phyloP scores from a whole-genome alignment of 1,140 invertebrate species.

The Drosophila ananassae region DNA sequence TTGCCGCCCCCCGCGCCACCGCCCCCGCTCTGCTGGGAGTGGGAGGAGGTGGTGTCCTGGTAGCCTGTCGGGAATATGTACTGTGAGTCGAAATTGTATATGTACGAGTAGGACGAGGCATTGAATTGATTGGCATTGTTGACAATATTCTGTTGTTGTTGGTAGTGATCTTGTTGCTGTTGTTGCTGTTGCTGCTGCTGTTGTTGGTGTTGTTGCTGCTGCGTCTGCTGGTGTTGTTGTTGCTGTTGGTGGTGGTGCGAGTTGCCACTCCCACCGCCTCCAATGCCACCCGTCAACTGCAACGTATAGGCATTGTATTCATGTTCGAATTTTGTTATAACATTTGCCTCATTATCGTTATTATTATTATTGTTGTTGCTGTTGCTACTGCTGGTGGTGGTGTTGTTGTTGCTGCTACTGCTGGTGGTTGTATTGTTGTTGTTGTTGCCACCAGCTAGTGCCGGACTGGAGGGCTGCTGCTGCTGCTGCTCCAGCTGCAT shows the following conservation, averaged over 20 bases:
- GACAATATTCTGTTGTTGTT: conserved; percentile 62
- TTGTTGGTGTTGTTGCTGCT: conserved; percentile 65
- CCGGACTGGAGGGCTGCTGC: conserved; percentile 87
- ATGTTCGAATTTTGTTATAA: conserved; percentile 62
- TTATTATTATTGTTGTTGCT: conserved; percentile 55
- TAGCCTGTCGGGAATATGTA: conserved; percentile 84
- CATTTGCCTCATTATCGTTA: conserved; percentile 64
- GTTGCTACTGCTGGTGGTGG: conserved; percentile 7
- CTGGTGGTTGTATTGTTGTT: conserved; percentile 44
- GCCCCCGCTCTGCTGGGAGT: conserved; percentile 82
- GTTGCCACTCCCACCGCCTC: conserved; percentile 18
- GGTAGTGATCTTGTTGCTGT: conserved; percentile 54
- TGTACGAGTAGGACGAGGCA: conserved; percentile 82
- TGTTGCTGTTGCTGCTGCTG: conserved; percentile 70
- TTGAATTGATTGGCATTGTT: conserved; percentile 78
- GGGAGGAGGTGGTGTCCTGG: conserved; percentile 82
- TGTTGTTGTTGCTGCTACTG: conserved; percentile 44
- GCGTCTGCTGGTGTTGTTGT: conserved; percentile 62
- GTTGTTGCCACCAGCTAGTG: conserved; percentile 85
- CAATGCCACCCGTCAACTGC: conserved; percentile 55
- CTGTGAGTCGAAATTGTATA: conserved; percentile 84
- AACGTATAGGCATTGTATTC: conserved; percentile 76
- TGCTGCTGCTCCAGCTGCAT: conserved; percentile 89
- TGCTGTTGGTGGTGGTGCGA: conserved; percentile 65
- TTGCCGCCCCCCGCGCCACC: conserved; percentile 49